phyloP scores from a whole-genome alignment of 2,888 invertebrate species.

The Heterodera filipjevi region DNA sequence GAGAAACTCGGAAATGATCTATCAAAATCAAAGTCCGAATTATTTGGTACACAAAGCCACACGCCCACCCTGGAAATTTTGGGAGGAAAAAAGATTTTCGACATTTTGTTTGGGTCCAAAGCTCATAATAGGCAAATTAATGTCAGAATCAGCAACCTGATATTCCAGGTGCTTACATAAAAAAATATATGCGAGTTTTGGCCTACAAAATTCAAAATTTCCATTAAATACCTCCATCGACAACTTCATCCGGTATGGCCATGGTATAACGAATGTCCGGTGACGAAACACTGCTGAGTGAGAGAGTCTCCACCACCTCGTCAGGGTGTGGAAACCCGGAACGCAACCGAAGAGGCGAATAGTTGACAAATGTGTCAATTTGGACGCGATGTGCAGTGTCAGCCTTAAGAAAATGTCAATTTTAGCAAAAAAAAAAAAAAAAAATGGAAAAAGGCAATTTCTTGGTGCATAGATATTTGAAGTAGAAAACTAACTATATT shows the following conservation, averaged over 20 bases:
- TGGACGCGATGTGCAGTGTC: conserved; percentile 68
- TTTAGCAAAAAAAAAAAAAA: neutral
- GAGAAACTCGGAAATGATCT: too few species aligned
- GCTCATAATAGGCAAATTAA: too few species aligned
- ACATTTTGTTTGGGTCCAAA: too few species aligned
- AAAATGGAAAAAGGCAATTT: too few species aligned
- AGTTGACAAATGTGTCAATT: conserved; percentile 96
- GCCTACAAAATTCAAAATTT: conserved; percentile 12
- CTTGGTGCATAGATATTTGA: too few species aligned
- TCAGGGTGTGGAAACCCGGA: conserved; percentile 92
- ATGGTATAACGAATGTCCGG: conserved; percentile 71
- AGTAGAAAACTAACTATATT: too few species aligned
- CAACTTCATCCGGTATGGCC: conserved; percentile 76
- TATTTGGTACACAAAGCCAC: too few species aligned
- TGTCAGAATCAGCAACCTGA: too few species aligned
- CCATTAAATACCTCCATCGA: neutral
- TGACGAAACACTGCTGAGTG: conserved; percentile 75
- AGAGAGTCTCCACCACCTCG: conserved; percentile 97
- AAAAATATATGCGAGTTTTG: neutral
- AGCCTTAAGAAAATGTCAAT: conserved; percentile 21
- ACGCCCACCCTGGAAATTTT: too few species aligned
- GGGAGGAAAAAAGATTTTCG: too few species aligned
- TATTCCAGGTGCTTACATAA: too few species aligned
- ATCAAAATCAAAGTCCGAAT: too few species aligned
- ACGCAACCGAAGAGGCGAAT: conserved; percentile 85